Conservation (phyloP, 2,888 invertebrate species). For the Hypomecis punctinalis region DNA sequence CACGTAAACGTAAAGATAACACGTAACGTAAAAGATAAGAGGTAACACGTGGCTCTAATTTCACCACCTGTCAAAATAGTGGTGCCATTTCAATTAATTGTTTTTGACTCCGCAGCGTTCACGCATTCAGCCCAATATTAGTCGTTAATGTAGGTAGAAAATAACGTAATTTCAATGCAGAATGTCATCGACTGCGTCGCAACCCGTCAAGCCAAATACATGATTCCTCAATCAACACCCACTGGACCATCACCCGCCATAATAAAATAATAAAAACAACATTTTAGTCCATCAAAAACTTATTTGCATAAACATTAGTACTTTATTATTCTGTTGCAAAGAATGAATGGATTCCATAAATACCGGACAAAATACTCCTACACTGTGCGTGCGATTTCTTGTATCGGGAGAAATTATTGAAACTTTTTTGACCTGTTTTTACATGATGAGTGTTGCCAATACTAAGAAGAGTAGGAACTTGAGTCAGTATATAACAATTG, state of each 20-base stretch:
- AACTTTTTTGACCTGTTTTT: background rate
- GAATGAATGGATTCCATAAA: slow-evolving; percentile 12
- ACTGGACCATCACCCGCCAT: slow-evolving; percentile 5
- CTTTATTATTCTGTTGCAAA: slow-evolving; percentile 26
- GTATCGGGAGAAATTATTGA: background rate
- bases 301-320: slow-evolving; percentile 24
- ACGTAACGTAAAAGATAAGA: no score
- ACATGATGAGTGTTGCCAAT: background rate
- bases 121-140: background rate
- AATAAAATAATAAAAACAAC: slow-evolving; percentile 21
- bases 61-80: no score
- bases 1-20: no score
- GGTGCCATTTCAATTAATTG: background rate
- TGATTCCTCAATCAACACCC: slow-evolving; percentile 27
- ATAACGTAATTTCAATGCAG: slow-evolving; percentile 3
- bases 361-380: slow-evolving; percentile 15
- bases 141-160: slow-evolving; percentile 7
- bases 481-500: no score
- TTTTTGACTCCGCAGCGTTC: background rate
- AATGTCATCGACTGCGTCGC: slow-evolving; percentile 4
- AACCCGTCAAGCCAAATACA: slow-evolving; percentile 15
- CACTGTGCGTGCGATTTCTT: slow-evolving; percentile 2
- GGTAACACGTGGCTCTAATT: no score
- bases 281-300: slow-evolving; percentile 23
- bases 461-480: no score